These are phyloP conservation scores for Gnatocerus cornutus DNA, from an alignment of 2,888 invertebrate genomes.

Conservation along the genomic window DNA sequence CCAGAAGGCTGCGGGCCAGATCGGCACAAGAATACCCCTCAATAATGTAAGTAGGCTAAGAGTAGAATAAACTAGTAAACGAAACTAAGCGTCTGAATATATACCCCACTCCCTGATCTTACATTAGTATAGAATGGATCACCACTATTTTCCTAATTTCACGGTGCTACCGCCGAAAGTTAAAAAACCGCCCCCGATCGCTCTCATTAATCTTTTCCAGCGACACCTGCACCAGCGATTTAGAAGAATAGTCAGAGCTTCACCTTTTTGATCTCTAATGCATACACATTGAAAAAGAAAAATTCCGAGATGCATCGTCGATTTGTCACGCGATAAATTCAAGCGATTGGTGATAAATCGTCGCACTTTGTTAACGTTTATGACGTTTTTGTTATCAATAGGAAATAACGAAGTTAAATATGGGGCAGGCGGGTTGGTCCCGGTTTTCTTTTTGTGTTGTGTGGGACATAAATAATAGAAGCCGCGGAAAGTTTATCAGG, in stretches of 20 bases:
- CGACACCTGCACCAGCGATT: conserved; percentile 1
- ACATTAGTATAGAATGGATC: too few species aligned
- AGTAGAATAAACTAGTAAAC: too few species aligned
- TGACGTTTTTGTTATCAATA: conserved; percentile 40
- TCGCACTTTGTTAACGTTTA: conserved; percentile 30
- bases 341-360: conserved; percentile 26
- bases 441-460: conserved; percentile 29
- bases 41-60: too few species aligned
- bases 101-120: too few species aligned
- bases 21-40: too few species aligned
- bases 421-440: conserved; percentile 25
- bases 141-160: too few species aligned
- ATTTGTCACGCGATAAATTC: conserved; percentile 25
- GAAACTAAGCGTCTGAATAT: too few species aligned
- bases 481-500: conserved; percentile 23
- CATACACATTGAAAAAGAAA: conserved; percentile 3
- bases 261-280: conserved; percentile 4
- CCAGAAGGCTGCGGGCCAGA: too few species aligned
- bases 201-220: conserved; percentile 17
- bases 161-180: too few species aligned
- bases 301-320: background rate
- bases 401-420: conserved; percentile 40
- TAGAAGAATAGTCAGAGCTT: background rate
- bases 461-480: conserved; percentile 33
- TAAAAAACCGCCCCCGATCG: background rate